These are phyloP conservation scores for Pemphredon lugubris DNA, from an alignment of 2,888 invertebrate genomes.

Conservation along the genomic window DNA sequence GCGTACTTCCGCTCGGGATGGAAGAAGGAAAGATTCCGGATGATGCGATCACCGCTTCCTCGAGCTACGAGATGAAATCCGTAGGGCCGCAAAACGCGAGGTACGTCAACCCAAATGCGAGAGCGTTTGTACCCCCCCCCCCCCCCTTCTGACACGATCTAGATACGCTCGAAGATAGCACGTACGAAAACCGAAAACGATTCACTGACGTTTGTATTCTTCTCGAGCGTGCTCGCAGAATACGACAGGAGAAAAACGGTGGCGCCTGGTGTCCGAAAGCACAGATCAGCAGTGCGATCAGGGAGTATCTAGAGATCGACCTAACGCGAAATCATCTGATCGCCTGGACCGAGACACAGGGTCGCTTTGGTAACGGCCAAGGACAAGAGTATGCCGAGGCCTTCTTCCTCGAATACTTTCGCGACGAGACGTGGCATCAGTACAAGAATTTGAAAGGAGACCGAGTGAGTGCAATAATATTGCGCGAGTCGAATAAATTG, in stretches of 20 bases:
- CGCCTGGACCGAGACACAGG: constrained; percentile 93
- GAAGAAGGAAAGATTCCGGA: constrained; percentile 92
- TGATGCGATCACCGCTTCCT: constrained; percentile 92
- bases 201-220: background rate
- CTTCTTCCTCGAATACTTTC: constrained; percentile 92
- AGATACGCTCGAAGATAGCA: no score
- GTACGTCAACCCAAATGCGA: constrained; percentile 83
- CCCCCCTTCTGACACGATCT: no score
- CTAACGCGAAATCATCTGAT: constrained; percentile 89
- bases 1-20: constrained; percentile 91
- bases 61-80: constrained; percentile 92
- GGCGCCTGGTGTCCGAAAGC: constrained; percentile 97
- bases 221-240: constrained; percentile 82
- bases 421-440: constrained; percentile 88
- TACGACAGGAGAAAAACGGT: constrained; percentile 92
- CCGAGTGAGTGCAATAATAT: constrained; percentile 85
- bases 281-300: constrained; percentile 88
- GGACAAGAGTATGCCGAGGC: constrained; percentile 94
- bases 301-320: constrained; percentile 92
- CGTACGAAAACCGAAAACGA: no score
- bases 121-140: no score
- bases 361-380: constrained; percentile 94
- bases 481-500: constrained; percentile 33
- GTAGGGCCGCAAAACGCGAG: constrained; percentile 94
- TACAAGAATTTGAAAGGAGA: constrained; percentile 91